Evolutionary conservation across 1,140 invertebrate genomes (phyloP).

Genomic region (Heliothis subflexa): DNA sequence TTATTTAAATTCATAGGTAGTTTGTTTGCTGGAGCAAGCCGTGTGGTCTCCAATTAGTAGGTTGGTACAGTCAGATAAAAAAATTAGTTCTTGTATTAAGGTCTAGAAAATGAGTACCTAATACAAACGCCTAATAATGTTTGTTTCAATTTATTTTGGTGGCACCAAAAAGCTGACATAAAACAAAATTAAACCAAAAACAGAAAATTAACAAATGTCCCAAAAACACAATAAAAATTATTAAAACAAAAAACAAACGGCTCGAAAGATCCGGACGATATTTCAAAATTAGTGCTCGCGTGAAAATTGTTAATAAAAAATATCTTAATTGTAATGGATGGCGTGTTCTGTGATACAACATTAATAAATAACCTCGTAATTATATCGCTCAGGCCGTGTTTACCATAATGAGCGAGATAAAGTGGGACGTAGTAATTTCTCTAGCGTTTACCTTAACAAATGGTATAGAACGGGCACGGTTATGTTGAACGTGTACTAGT

Average conservation of each 20-base stretch:
- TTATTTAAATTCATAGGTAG: slow-evolving; percentile 28
- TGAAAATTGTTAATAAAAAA: slow-evolving; percentile 79
- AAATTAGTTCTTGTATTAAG: too few species aligned
- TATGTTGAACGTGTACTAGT: slow-evolving; percentile 25
- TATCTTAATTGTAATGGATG: slow-evolving; percentile 78
- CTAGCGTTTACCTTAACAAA: slow-evolving; percentile 26
- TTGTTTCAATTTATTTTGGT: not conserved
- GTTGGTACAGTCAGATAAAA: too few species aligned
- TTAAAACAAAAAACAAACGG: slow-evolving; percentile 27
- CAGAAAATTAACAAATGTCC: not conserved
- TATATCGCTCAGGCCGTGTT: slow-evolving; percentile 64
- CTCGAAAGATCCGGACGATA: slow-evolving; percentile 34
- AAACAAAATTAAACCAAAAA: not conserved
- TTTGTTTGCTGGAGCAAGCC: slow-evolving; percentile 17
- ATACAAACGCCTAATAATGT: too few species aligned
- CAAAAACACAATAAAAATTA: slow-evolving; percentile 3
- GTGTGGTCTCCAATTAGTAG: slow-evolving; percentile 17
- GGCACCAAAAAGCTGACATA: not conserved
- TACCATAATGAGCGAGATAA: slow-evolving; percentile 78
- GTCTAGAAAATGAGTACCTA: too few species aligned
- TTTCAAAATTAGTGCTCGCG: slow-evolving; percentile 64
- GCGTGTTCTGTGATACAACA: slow-evolving; percentile 78
- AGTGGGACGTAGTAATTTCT: slow-evolving; percentile 56
- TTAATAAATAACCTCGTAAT: slow-evolving; percentile 67
- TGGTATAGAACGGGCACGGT: not conserved